These are phyloP conservation scores for Gymnothorax reevesii DNA, from an alignment of 2,797 vertebrate genomes.

Conservation along the genomic window DNA sequence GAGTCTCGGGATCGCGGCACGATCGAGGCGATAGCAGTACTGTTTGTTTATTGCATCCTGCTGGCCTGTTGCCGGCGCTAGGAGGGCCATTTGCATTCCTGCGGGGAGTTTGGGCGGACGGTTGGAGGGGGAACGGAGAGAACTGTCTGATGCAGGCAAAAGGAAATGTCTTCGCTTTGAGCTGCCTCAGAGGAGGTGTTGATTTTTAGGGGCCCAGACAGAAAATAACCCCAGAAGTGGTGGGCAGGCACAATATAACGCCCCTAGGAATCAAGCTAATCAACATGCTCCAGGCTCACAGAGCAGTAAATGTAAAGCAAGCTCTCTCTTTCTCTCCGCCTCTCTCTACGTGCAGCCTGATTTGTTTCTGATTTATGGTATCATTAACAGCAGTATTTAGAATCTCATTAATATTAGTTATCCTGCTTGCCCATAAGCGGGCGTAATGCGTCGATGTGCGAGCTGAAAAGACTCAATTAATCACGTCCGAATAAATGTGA, in stretches of 20 bases:
- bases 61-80: not conserved
- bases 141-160: conserved; percentile 5
- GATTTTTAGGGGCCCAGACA: not conserved
- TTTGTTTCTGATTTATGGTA: conserved; percentile 70
- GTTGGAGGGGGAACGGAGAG: conserved; percentile 1
- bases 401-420: conserved; percentile 57
- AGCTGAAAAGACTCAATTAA: conserved; percentile 62
- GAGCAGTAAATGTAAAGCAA: not conserved
- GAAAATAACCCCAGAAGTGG: not conserved
- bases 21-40: not conserved
- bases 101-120: not conserved
- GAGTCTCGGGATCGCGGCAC: not conserved
- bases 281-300: not conserved
- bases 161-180: not conserved
- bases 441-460: conserved; percentile 65
- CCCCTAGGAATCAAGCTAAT: not conserved
- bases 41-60: not conserved
- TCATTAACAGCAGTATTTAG: conserved; percentile 67
- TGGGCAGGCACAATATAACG: not conserved
- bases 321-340: conserved; percentile 39
- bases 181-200: not conserved
- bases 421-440: conserved; percentile 57
- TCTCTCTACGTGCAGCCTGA: conserved; percentile 68
- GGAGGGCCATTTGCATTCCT: not conserved
- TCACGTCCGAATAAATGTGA: conserved; percentile 55